Conservation (phyloP, 2,888 invertebrate species). For the Pristionchus maxplancki region DNA sequence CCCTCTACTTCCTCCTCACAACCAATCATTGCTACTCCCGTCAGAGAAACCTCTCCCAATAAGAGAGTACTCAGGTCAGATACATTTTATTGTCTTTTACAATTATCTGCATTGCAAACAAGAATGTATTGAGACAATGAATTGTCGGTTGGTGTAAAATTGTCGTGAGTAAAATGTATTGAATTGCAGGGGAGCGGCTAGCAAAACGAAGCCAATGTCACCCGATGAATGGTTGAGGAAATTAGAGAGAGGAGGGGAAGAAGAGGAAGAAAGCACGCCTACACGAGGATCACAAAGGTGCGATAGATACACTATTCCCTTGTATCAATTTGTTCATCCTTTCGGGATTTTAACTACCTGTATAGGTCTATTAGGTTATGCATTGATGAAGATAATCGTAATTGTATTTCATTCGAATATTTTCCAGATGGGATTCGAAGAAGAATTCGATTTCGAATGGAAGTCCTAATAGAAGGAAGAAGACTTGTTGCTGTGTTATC, state of each 20-base stretch:
- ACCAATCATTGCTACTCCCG: constrained; percentile 8
- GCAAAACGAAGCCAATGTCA: constrained; percentile 72
- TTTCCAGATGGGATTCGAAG: constrained; percentile 23
- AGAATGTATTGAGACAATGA: neutral
- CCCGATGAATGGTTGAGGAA: constrained; percentile 76
- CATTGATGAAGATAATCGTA: too few relatives aligned
- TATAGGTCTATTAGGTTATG: too few relatives aligned
- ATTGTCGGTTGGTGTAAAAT: neutral
- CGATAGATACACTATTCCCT: neutral
- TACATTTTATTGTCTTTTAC: neutral
- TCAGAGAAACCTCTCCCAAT: constrained; percentile 39
- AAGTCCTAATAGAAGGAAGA: constrained; percentile 56
- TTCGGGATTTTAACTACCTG: too few relatives aligned
- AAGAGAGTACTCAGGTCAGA: constrained; percentile 45
- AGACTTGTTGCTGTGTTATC: constrained; percentile 66
- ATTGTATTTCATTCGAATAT: neutral
- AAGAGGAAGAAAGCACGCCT: constrained; percentile 64
- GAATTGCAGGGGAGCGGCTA: constrained; percentile 57
- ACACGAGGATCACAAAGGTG: constrained; percentile 51
- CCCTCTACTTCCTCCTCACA: constrained; percentile 51
- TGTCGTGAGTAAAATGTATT: neutral
- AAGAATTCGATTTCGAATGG: constrained; percentile 32
- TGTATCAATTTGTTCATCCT: too few relatives aligned
- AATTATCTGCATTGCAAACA: neutral
- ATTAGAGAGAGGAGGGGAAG: constrained; percentile 68